Evolutionary conservation across 1,140 invertebrate species (phyloP), one percentile per base, ranked within the genome.

Genomic region (Aphis gossypii): DNA sequence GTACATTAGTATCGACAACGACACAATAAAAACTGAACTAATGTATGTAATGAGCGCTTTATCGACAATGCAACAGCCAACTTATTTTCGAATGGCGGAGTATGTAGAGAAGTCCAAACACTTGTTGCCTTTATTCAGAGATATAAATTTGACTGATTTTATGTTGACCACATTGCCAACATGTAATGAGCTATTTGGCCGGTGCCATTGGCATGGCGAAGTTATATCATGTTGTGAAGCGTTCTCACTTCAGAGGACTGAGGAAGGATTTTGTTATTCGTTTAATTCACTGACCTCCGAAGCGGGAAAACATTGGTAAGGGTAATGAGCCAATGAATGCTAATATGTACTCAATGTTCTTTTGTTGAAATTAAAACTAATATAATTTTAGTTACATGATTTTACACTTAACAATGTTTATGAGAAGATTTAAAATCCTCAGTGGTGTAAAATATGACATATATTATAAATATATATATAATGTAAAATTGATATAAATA

Each of bases 251-350:
- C 94, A 94, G 60, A 93, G 94, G 51, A 94, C 94, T 0, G 94
- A 95, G 83, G 94, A 94, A 87, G 94, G 94, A 93, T 94, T 94
- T 93, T 95, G 94, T 68, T 95, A 94, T 93, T 94, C 94, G 1
- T 95, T 95, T 87, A 95, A 94, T 83, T 94, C 94, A 20, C 60
- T 94, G 3, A 94, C 94, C 54, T 94, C 94, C 6, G 94, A 94
- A 56, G 86, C 86, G 5, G 94, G 93, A 82, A 93, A 91, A 82
- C 94, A 94, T 93, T 94, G 94, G 94, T 94, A 76, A 87, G 83
- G 0, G 20, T 7, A 0, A 83, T 41, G 1, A 83, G 0, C 18
- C 30, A 68, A 68, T 68, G 9, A 60, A 60, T 56, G 5, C 23
- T 23, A 46, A 46, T 46, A 46, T 23, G 23, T 60, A 7, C 25